A percentile compares a stretch with the other conserved stretches of the same genome.
phyloP scores from a whole-genome alignment of 2,888 invertebrate genomes.

The Idaea biselata region DNA sequence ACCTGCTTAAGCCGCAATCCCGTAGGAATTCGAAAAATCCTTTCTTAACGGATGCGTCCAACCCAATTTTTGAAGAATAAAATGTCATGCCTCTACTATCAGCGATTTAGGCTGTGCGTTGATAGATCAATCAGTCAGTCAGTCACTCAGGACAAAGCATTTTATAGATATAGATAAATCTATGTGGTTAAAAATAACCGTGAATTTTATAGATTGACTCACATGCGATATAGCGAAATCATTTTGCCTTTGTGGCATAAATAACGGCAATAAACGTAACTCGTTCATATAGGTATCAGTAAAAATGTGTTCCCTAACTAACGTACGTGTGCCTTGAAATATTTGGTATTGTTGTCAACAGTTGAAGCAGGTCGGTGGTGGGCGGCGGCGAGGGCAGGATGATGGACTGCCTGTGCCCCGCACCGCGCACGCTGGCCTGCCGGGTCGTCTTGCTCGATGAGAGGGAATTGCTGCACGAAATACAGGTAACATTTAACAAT shows the following conservation, averaged over 20 bases:
- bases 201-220: neutral
- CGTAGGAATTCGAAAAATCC: no score
- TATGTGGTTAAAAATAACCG: neutral
- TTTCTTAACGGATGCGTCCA: no score
- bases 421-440: constrained; percentile 84
- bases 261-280: no score
- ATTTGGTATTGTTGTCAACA: constrained; percentile 8
- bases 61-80: no score
- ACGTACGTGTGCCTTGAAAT: neutral
- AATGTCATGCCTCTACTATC: no score
- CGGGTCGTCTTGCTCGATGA: constrained; percentile 95
- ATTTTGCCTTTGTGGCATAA: neutral
- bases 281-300: no score
- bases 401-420: constrained; percentile 80
- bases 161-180: neutral
- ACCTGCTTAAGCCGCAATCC: no score
- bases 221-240: neutral
- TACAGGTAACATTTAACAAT: constrained; percentile 83
- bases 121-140: no score
- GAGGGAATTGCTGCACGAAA: constrained; percentile 93
- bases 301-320: no score
- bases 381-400: constrained; percentile 56
- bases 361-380: constrained; percentile 29
- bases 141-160: no score
- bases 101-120: no score